Percentiles rank a stretch among this genome's conserved stretches.
These are phyloP conservation scores for Conchocele bisecta DNA, from an alignment of 2,888 invertebrate genomes.

Conservation along the genomic window DNA sequence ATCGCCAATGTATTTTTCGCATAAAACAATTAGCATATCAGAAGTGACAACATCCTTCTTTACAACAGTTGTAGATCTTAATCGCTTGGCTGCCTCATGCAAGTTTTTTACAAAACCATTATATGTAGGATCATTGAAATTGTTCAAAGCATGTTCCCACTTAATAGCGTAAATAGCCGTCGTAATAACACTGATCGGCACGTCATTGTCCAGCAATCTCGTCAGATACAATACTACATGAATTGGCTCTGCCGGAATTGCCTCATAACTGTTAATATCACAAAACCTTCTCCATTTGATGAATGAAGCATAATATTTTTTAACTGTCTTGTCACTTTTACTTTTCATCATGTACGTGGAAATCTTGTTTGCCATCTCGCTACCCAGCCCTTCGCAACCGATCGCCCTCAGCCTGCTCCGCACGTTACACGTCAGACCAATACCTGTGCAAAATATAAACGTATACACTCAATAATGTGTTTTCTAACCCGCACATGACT, in stretches of 20 bases:
- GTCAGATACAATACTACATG: slow-evolving; percentile 30
- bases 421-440: too few relatives aligned
- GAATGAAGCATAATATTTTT: slow-evolving; percentile 35
- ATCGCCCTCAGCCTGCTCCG: too few relatives aligned
- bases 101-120: slow-evolving; percentile 44
- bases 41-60: slow-evolving; percentile 38
- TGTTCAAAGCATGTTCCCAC: slow-evolving; percentile 36
- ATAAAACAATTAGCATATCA: slow-evolving; percentile 33
- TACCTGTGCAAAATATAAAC: too few relatives aligned
- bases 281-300: slow-evolving; percentile 41
- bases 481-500: too few relatives aligned
- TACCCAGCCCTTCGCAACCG: too few relatives aligned
- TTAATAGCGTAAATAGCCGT: slow-evolving; percentile 28
- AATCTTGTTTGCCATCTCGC: too few relatives aligned
- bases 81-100: slow-evolving; percentile 36
- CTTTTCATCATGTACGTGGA: slow-evolving; percentile 10
- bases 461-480: too few relatives aligned
- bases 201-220: slow-evolving; percentile 23
- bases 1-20: slow-evolving; percentile 4
- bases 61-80: slow-evolving; percentile 8
- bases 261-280: not conserved
- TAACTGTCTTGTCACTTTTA: slow-evolving; percentile 34
- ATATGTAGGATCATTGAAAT: slow-evolving; percentile 32
- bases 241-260: slow-evolving; percentile 34
- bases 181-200: slow-evolving; percentile 26